A percentile compares a stretch with the other conserved stretches of the same genome.
These are phyloP conservation scores for Apoda limacodes DNA, from an alignment of 2,888 invertebrate species.

Conservation along the genomic window DNA sequence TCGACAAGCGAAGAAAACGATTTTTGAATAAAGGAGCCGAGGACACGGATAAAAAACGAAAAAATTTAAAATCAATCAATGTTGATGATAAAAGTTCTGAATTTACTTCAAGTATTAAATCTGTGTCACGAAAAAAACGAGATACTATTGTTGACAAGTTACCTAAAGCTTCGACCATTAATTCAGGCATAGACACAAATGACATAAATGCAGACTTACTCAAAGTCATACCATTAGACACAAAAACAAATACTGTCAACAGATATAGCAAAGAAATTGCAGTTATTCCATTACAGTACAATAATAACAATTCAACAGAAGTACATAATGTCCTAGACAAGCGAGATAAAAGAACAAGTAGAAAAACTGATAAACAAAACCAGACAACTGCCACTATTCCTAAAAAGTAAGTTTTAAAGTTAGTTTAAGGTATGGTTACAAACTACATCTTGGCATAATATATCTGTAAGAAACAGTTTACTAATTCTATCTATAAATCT, in stretches of 20 bases:
- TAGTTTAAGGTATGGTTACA: no score
- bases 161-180: conserved; percentile 27
- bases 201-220: conserved; percentile 35
- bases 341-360: conserved; percentile 60
- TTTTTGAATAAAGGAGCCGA: conserved; percentile 37
- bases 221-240: conserved; percentile 47
- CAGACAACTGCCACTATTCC: conserved; percentile 62
- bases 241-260: conserved; percentile 18
- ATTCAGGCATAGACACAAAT: conserved; percentile 27
- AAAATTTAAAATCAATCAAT: conserved; percentile 35
- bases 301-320: conserved; percentile 53
- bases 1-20: conserved; percentile 53
- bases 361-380: conserved; percentile 60
- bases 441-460: no score
- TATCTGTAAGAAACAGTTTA: no score
- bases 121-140: conserved; percentile 39
- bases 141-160: conserved; percentile 31
- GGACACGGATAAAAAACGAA: conserved; percentile 32
- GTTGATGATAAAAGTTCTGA: conserved; percentile 28
- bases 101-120: conserved; percentile 24
- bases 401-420: conserved; percentile 65
- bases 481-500: no score
- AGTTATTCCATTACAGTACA: conserved; percentile 46
- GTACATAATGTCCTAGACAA: conserved; percentile 45
- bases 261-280: conserved; percentile 34